These are phyloP conservation scores for Picus viridis DNA, from an alignment of 2,797 vertebrate genomes.

Conservation along the genomic window DNA sequence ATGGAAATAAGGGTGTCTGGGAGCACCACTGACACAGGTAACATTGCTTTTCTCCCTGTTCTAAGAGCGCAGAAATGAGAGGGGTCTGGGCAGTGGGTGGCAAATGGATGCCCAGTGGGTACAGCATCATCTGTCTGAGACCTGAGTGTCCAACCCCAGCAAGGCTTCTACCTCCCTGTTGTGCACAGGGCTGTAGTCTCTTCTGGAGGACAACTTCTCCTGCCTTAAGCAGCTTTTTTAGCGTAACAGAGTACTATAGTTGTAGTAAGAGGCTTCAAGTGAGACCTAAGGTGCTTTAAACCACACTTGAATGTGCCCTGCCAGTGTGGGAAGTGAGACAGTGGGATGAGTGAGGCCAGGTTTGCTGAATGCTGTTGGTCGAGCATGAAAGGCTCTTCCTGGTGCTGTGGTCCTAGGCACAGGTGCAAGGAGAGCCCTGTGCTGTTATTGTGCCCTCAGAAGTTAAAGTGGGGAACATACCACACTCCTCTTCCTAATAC, in stretches of 20 bases:
- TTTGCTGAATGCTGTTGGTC: neutral
- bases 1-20: neutral
- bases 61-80: neutral
- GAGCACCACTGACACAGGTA: neutral
- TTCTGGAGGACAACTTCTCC: neutral
- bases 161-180: neutral
- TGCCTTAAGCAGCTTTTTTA: neutral
- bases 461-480: neutral
- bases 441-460: neutral
- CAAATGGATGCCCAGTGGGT: neutral
- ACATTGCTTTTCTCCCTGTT: neutral
- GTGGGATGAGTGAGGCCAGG: neutral
- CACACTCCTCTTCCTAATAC: neutral
- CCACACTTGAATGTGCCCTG: neutral
- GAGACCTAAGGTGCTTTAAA: neutral
- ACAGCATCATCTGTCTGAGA: neutral
- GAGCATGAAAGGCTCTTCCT: slow-evolving; percentile 6
- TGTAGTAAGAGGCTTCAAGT: neutral
- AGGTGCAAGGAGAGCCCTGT: neutral
- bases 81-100: neutral
- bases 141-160: neutral
- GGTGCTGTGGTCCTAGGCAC: neutral
- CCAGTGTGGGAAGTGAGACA: neutral
- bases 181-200: neutral
- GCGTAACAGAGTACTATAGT: neutral